Evolutionary conservation across 2,113 vertebrate species (phyloP).

Genomic region (Xenopus borealis): DNA sequence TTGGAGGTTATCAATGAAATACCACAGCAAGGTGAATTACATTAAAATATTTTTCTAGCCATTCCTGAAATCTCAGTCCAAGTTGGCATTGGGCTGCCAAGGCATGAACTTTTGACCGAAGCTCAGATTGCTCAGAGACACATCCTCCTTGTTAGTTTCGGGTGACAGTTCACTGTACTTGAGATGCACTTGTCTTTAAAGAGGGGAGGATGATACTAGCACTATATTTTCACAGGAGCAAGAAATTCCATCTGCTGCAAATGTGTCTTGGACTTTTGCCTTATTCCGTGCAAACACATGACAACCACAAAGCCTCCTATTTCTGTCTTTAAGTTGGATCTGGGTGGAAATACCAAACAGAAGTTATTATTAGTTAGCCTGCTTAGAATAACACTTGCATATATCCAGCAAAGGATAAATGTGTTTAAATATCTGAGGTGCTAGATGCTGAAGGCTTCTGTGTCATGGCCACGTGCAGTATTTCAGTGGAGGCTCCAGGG

Average conservation of each 20-base stretch:
- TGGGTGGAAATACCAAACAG: constrained; percentile 60
- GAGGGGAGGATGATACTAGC: constrained; percentile 72
- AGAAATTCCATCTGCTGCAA: constrained; percentile 80
- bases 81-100: constrained; percentile 65
- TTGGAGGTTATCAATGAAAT: constrained; percentile 70
- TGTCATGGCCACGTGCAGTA: constrained; percentile 57
- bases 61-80: constrained; percentile 68
- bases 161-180: constrained; percentile 72
- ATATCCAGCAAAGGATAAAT: constrained; percentile 65
- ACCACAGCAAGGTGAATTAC: constrained; percentile 65
- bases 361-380: constrained; percentile 75
- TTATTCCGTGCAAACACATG: constrained; percentile 72
- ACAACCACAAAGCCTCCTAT: constrained; percentile 75
- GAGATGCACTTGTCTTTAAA: constrained; percentile 66
- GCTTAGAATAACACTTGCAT: constrained; percentile 69
- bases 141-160: constrained; percentile 72
- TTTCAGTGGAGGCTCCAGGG: constrained; percentile 51
- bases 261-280: constrained; percentile 73
- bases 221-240: constrained; percentile 74
- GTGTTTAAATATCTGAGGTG: constrained; percentile 57
- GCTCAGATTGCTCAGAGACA: constrained; percentile 68
- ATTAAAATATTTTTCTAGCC: constrained; percentile 70
- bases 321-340: constrained; percentile 71
- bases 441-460: constrained; percentile 47
- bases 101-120: constrained; percentile 67